These are phyloP conservation scores for Hippocampus comes DNA, from an alignment of 2,113 vertebrate genomes.

Conservation along the genomic window DNA sequence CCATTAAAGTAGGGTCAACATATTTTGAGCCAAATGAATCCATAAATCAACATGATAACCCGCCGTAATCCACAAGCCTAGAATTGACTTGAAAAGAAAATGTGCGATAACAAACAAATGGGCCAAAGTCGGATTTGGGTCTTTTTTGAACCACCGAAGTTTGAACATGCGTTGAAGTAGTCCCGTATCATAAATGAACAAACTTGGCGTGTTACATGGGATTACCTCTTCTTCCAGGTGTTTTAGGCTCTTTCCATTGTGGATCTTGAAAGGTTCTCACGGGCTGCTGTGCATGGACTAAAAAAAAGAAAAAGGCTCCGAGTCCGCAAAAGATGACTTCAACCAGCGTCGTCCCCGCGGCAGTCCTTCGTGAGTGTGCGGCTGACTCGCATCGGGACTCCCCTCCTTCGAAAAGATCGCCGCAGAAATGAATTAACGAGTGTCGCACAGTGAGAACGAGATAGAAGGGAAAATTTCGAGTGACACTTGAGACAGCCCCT, in stretches of 20 bases:
- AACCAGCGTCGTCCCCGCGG: neutral
- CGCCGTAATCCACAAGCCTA: neutral
- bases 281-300: too few species aligned
- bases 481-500: slow-evolving; percentile 5
- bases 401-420: neutral
- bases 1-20: neutral
- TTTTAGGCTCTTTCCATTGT: slow-evolving; percentile 10
- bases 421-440: neutral
- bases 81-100: neutral
- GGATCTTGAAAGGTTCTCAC: too few species aligned
- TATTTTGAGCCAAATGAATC: neutral
- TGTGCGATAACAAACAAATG: neutral
- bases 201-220: neutral
- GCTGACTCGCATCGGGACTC: neutral
- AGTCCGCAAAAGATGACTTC: neutral
- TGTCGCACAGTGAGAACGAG: neutral
- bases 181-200: neutral
- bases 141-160: neutral
- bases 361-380: neutral
- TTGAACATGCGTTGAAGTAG: neutral
- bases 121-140: neutral
- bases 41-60: neutral
- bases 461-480: slow-evolving; percentile 2
- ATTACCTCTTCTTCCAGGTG: slow-evolving; percentile 11
- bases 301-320: neutral